Evolutionary conservation across 1,140 invertebrate genomes (phyloP).

Genomic region (Apis laboriosa): DNA sequence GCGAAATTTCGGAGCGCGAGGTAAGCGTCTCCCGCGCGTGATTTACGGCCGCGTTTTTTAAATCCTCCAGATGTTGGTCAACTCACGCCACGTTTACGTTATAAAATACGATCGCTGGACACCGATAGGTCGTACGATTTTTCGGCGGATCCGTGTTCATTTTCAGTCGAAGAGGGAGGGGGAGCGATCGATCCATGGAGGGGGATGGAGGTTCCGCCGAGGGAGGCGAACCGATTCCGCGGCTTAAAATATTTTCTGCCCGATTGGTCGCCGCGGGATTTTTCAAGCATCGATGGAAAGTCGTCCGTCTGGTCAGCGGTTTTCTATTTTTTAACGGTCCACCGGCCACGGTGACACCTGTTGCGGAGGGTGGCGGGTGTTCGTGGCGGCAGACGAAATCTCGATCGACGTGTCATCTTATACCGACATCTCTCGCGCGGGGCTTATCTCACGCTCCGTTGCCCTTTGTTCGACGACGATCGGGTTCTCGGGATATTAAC

Average conservation of each 20-base stretch:
- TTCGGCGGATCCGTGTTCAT: slow-evolving; percentile 3
- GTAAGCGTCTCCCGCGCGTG: background rate
- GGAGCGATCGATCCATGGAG: background rate
- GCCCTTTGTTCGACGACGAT: background rate
- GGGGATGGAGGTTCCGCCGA: background rate
- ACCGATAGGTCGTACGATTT: background rate
- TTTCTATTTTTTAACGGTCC: slow-evolving; percentile 55
- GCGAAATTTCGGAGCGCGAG: background rate
- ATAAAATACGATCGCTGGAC: slow-evolving; percentile 3
- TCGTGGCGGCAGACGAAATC: slow-evolving; percentile 33
- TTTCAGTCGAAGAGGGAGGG: background rate
- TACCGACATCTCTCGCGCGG: background rate
- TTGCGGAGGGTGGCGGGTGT: slow-evolving; percentile 46
- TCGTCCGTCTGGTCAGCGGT: slow-evolving; percentile 29
- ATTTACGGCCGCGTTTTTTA: slow-evolving; percentile 37
- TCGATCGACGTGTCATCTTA: slow-evolving; percentile 40
- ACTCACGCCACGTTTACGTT: background rate
- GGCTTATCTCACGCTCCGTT: background rate
- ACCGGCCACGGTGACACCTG: slow-evolving; percentile 51
- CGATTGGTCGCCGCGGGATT: slow-evolving; percentile 32
- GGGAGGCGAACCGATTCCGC: background rate
- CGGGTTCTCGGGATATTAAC: background rate
- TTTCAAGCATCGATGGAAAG: slow-evolving; percentile 29
- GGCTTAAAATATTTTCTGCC: slow-evolving; percentile 46
- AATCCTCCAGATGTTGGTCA: slow-evolving; percentile 24